Evolutionary conservation across 2,888 invertebrate species (phyloP), one percentile per base, ranked within the genome.

Genomic region (Luffia ferchaultella): DNA sequence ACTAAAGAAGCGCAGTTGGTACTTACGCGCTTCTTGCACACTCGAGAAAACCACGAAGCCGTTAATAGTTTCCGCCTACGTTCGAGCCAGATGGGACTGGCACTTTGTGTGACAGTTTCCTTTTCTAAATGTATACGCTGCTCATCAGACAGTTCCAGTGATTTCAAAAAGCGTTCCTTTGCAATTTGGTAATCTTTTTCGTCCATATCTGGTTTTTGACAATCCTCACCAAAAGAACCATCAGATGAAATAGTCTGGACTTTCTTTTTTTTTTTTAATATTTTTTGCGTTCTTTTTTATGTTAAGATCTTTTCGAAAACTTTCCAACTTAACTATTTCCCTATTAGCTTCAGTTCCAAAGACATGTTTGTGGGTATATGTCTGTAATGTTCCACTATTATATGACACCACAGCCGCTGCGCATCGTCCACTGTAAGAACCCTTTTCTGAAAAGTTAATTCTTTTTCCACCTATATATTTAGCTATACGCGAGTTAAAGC

Each of bases 1-100:
- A 53, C 53, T 7, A 48, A 42, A 40, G 48, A 50, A 1, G 20
- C 18, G 44, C 51, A 50, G 20, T 15, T 19, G 20, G 3, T 19
- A 30, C 30, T 30, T 12, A 7, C 5, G 3, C 12, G 3, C 30
- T 7, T 30, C 12, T 30, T 30, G 3, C 19, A 16, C 2, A 48
- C 41, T 46, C 18, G 50, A 1, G 53, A 53, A 42, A 56, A 54
- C 20, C 54, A 54, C 19, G 53, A 56, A 40, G 52, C 52, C n/a
- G 56, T 56, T 16, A 56, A 47, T 19, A 56, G 43, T 30, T 40
- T 52, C 17, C 52, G 46, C 16, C 56, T 18, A 20, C 54, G 45
- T 20, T 53, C 55, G 17, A 54, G 20, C 54, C 56, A 55, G 43
- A 54, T 53, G 9, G 52, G 41, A 45, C 46, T 3, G n/a, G 46